A percentile compares a stretch with the other conserved stretches of the same genome.
Conservation (phyloP, 1,140 invertebrate species). For the Drosophila melanica region DNA sequence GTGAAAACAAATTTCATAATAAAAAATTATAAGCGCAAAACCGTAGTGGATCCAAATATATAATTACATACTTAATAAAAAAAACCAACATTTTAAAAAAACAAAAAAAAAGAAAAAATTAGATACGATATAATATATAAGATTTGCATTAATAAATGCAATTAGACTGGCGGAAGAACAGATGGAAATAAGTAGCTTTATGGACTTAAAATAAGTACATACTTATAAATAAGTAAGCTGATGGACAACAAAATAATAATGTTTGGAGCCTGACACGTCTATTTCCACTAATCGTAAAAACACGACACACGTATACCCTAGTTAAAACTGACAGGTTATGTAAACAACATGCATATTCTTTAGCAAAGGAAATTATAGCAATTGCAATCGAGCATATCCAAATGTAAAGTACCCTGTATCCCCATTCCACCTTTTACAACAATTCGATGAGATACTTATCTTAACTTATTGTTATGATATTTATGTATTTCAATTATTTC, state of each 20-base stretch:
- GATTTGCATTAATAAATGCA: conserved; percentile 14
- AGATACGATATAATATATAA: not conserved
- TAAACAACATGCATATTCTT: not conserved
- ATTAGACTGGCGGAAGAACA: conserved; percentile 28
- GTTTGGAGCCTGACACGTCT: conserved; percentile 26
- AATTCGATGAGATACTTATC: not conserved
- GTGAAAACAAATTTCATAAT: not conserved
- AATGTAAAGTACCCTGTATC: conserved; percentile 15
- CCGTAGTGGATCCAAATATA: conserved; percentile 28
- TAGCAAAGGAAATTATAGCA: not conserved
- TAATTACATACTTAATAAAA: conserved; percentile 14
- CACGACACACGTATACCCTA: not conserved
- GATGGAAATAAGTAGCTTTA: conserved; percentile 37
- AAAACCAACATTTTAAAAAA: conserved; percentile 25
- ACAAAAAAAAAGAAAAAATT: conserved; percentile 7
- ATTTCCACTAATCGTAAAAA: conserved; percentile 3
- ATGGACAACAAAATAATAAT: conserved; percentile 5
- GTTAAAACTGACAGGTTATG: conserved; percentile 4
- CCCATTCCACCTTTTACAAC: not conserved
- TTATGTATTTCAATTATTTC: conserved; percentile 3
- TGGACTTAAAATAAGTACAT: conserved; percentile 13
- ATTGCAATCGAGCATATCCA: not conserved
- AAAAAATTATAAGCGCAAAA: conserved; percentile 9
- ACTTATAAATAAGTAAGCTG: conserved; percentile 11
- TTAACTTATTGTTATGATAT: not conserved